Conservation (phyloP, 2,888 invertebrate species). For the Syritta pipiens region DNA sequence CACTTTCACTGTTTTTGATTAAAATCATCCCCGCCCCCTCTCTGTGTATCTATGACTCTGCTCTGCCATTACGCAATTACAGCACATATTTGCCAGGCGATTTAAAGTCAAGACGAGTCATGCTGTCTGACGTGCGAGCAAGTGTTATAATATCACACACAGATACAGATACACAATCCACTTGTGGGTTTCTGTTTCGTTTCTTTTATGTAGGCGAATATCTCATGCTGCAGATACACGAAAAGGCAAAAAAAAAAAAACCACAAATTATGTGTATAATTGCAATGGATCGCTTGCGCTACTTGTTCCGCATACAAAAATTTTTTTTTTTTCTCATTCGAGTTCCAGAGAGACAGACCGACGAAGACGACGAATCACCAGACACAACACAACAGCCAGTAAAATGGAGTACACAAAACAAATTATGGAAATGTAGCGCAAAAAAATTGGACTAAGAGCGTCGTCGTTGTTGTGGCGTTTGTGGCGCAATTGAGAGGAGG, state of each 20-base stretch:
- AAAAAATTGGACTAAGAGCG: conserved; percentile 40
- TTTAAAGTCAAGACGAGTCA: conserved; percentile 68
- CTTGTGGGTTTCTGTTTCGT: neutral
- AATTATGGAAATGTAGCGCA: conserved; percentile 55
- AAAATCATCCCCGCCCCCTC: conserved; percentile 24
- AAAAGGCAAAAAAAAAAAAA: conserved; percentile 17
- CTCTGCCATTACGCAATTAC: conserved; percentile 59
- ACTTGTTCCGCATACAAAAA: conserved; percentile 67
- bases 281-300: conserved; percentile 56
- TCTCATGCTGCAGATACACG: conserved; percentile 27
- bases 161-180: conserved; percentile 1
- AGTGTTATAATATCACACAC: conserved; percentile 60
- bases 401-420: conserved; percentile 31
- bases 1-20: conserved; percentile 69
- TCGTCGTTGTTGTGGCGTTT: conserved; percentile 6
- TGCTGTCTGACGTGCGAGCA: conserved; percentile 59
- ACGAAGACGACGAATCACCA: conserved; percentile 9
- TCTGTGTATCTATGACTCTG: conserved; percentile 15
- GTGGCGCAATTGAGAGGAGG: conserved; percentile 33
- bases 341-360: neutral
- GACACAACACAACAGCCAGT: conserved; percentile 2
- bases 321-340: conserved; percentile 14
- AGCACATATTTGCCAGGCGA: conserved; percentile 42
- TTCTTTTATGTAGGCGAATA: conserved; percentile 41
- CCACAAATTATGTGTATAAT: conserved; percentile 54